Conservation (phyloP, 2,113 vertebrate species). For the Dryoscopus gambensis region DNA sequence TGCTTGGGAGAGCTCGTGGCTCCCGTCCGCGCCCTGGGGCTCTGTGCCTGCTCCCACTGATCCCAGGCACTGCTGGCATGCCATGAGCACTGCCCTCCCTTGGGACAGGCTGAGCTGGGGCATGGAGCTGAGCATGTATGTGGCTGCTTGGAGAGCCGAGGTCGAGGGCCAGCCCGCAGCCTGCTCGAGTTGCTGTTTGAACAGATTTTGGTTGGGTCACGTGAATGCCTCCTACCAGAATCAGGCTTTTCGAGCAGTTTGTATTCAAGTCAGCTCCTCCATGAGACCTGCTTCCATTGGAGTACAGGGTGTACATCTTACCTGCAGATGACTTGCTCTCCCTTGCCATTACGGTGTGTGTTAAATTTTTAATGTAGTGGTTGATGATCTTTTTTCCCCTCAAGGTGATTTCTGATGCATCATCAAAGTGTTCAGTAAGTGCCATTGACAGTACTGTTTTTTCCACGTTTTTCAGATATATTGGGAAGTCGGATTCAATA, state of each 20-base stretch:
- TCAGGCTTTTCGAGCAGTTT: neutral
- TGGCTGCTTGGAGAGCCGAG: neutral
- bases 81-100: neutral
- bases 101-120: neutral
- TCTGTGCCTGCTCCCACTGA: neutral
- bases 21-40: neutral
- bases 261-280: neutral
- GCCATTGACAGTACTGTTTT: neutral
- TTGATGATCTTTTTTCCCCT: neutral
- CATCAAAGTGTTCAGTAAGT: neutral
- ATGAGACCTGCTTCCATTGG: neutral
- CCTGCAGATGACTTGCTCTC: neutral
- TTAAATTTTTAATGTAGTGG: neutral
- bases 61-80: neutral
- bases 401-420: neutral
- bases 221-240: neutral
- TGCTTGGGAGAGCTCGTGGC: neutral
- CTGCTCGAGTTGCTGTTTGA: neutral
- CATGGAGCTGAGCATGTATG: neutral
- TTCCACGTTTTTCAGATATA: conserved; percentile 79
- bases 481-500: conserved; percentile 96
- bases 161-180: neutral
- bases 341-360: neutral
- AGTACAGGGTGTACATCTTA: neutral
- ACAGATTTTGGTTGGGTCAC: neutral